Evolutionary conservation across 2,113 vertebrate genomes (phyloP).

Genomic region (Scytalopus superciliaris): DNA sequence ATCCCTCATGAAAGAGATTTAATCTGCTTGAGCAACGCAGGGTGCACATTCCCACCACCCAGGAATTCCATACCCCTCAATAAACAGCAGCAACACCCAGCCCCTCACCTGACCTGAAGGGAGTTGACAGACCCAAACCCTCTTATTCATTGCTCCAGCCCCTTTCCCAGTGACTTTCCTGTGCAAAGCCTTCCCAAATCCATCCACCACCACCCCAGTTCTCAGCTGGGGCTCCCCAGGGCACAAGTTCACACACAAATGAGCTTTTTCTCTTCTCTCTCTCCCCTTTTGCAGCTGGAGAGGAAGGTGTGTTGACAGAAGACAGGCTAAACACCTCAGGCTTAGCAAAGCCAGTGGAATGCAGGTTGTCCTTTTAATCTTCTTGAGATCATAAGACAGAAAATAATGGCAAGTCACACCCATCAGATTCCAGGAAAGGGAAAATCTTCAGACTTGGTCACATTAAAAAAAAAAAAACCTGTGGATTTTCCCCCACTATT

Average conservation of each 20-base stretch:
- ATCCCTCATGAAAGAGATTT: not conserved
- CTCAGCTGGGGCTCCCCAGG: not conserved
- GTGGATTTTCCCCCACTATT: not conserved
- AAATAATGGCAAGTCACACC: slow-evolving; percentile 56
- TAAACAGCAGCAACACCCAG: fast-evolving
- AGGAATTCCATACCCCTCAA: not conserved
- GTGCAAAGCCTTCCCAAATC: not conserved
- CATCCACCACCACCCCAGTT: not conserved
- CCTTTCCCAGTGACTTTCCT: not conserved
- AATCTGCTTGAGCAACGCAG: not conserved
- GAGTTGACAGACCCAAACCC: not conserved
- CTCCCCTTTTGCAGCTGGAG: not conserved
- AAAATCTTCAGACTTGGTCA: not conserved
- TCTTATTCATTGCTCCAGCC: not conserved
- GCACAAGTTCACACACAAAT: not conserved
- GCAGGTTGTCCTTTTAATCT: slow-evolving; percentile 43
- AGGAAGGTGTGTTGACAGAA: slow-evolving; percentile 7
- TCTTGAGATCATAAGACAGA: slow-evolving; percentile 24
- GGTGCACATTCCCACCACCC: not conserved
- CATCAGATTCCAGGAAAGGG: slow-evolving; percentile 42
- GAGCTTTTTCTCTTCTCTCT: not conserved
- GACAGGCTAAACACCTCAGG: not conserved
- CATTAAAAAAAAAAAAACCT: not conserved
- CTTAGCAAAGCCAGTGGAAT: slow-evolving; percentile 24
- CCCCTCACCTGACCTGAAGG: not conserved